phyloP scores from a whole-genome alignment of 2,797 vertebrate species.

The Naso thynnoides region DNA sequence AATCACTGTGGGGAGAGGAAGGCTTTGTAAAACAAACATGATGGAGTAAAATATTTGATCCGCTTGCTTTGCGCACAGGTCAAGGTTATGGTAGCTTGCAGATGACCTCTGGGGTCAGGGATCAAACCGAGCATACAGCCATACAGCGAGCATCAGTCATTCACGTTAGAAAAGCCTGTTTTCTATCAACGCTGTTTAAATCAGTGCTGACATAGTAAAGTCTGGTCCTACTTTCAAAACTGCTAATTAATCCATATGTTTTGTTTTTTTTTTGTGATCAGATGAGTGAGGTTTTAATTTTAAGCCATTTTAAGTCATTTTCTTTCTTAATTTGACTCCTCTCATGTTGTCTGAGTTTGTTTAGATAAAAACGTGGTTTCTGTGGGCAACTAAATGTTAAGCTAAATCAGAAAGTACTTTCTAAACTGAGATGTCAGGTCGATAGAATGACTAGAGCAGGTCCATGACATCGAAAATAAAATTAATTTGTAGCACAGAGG shows the following conservation, averaged over 20 bases:
- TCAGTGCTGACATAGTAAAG: too few relatives aligned
- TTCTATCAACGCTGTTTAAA: too few relatives aligned
- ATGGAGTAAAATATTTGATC: constrained; percentile 81
- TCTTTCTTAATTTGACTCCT: too few relatives aligned
- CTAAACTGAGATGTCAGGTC: background rate
- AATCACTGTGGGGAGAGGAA: constrained; percentile 79
- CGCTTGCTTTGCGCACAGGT: constrained; percentile 73
- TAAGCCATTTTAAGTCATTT: too few relatives aligned
- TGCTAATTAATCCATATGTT: too few relatives aligned
- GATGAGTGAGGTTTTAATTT: too few relatives aligned
- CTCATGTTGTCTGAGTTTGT: too few relatives aligned
- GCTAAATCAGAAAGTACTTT: background rate
- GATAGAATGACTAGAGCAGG: background rate
- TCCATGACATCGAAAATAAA: background rate
- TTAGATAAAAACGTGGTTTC: too few relatives aligned
- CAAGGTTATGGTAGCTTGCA: constrained; percentile 82
- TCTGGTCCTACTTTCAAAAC: too few relatives aligned
- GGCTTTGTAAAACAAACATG: constrained; percentile 82
- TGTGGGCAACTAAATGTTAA: background rate
- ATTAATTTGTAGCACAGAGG: background rate
- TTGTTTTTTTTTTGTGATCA: too few relatives aligned
- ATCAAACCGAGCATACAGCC: constrained; percentile 69
- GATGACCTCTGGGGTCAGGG: constrained; percentile 78
- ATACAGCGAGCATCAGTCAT: constrained; percentile 55
- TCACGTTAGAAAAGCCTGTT: background rate